These are phyloP conservation scores for Cricetomys ansorgei DNA, from an alignment of 2,113 vertebrate species.

Conservation along the genomic window DNA sequence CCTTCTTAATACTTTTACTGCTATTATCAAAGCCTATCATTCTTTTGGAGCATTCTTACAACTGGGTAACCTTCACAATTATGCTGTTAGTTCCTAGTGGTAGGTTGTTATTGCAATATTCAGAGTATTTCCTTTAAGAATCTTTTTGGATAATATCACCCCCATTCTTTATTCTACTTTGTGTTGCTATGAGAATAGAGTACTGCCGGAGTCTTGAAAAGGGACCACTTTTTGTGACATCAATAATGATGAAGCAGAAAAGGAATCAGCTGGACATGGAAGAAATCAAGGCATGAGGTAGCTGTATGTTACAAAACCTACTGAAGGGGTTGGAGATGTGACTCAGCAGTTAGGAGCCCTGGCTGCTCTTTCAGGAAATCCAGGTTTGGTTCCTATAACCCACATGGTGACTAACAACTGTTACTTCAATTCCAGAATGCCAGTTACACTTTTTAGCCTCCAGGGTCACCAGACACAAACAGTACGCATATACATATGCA, in stretches of 20 bases:
- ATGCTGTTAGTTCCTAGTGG: neutral
- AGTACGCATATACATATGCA: neutral
- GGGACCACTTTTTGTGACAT: neutral
- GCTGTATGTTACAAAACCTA: too few species aligned
- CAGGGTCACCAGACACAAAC: neutral
- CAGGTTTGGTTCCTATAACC: neutral
- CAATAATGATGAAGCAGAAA: neutral
- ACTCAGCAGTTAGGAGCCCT: neutral
- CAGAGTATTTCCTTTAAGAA: neutral
- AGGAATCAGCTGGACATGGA: fast-evolving
- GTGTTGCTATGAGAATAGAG: neutral
- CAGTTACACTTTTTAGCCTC: neutral
- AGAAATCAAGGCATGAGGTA: neutral
- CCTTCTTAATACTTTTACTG: neutral
- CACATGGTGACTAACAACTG: neutral
- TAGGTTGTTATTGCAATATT: neutral
- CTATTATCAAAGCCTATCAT: neutral
- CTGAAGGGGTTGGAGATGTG: neutral
- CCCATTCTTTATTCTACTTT: neutral
- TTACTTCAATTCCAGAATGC: neutral
- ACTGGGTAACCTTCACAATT: neutral
- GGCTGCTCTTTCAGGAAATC: neutral
- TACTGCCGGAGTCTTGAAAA: neutral
- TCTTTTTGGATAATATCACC: neutral
- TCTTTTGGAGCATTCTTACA: neutral